Percentiles rank a stretch among this genome's conserved stretches.
These are phyloP conservation scores for Battus philenor DNA, from an alignment of 1,140 invertebrate species.

Conservation along the genomic window DNA sequence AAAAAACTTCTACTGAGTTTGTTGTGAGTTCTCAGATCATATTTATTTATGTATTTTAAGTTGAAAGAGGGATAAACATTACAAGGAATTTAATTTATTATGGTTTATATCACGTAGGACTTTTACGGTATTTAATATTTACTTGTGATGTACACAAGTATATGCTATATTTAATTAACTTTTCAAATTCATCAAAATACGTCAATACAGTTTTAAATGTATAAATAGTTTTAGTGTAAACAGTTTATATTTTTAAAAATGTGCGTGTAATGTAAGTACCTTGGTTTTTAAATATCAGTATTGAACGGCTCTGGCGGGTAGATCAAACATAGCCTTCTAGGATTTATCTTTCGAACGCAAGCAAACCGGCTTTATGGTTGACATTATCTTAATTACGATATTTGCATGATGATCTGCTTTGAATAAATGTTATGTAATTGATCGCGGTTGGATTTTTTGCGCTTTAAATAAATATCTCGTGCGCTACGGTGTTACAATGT, in stretches of 20 bases:
- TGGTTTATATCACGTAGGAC: too few species aligned
- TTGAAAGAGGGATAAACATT: too few species aligned
- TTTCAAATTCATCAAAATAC: too few species aligned
- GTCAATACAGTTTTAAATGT: neutral
- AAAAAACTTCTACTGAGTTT: too few species aligned
- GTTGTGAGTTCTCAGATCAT: too few species aligned
- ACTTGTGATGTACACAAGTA: too few species aligned
- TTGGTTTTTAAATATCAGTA: neutral
- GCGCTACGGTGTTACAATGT: too few species aligned
- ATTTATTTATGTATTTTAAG: too few species aligned
- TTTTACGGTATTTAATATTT: too few species aligned
- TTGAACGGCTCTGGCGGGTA: neutral
- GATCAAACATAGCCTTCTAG: neutral
- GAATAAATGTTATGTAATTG: constrained; percentile 31
- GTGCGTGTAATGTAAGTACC: neutral
- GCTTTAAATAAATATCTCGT: constrained; percentile 21
- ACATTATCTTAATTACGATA: constrained; percentile 52
- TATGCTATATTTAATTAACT: too few species aligned
- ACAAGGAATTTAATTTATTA: too few species aligned
- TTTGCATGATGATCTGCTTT: constrained; percentile 46
- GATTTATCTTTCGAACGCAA: constrained; percentile 19
- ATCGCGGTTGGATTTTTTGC: constrained; percentile 25
- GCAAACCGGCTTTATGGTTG: constrained; percentile 37
- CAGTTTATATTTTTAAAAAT: neutral
- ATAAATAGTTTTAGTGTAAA: neutral